Percentiles rank a stretch among this genome's conserved stretches.
phyloP scores from a whole-genome alignment of 2,888 invertebrate species.

The Tipula helvola region DNA sequence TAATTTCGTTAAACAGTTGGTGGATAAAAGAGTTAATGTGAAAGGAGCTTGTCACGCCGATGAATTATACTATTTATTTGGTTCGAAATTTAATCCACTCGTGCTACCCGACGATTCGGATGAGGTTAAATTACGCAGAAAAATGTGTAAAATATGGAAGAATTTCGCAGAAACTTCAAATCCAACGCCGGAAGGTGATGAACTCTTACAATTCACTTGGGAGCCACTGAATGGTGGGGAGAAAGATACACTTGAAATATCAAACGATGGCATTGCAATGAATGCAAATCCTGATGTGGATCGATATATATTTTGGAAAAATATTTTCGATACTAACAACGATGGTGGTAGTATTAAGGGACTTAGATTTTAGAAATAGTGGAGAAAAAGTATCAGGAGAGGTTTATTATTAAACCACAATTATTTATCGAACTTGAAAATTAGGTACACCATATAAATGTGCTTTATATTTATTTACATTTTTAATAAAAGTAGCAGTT shows the following conservation, averaged over 20 bases:
- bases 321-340: constrained; percentile 30
- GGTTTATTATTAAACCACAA: neutral
- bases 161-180: constrained; percentile 45
- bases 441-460: neutral
- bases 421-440: neutral
- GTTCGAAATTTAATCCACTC: neutral
- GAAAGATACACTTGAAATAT: constrained; percentile 19
- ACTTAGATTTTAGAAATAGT: neutral
- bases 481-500: neutral
- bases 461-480: neutral
- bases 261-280: constrained; percentile 23
- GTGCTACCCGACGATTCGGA: constrained; percentile 18
- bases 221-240: neutral
- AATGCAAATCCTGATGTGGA: constrained; percentile 25
- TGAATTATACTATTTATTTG: constrained; percentile 45
- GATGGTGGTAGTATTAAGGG: constrained; percentile 17
- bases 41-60: constrained; percentile 48
- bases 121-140: constrained; percentile 30
- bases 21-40: constrained; percentile 25
- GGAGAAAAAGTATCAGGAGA: neutral
- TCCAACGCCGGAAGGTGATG: constrained; percentile 25
- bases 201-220: constrained; percentile 23
- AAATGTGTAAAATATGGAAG: constrained; percentile 45
- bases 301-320: constrained; percentile 29
- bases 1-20: constrained; percentile 39